phyloP scores from a whole-genome alignment of 1,140 invertebrate species.

The Drosophila pectinifera region DNA sequence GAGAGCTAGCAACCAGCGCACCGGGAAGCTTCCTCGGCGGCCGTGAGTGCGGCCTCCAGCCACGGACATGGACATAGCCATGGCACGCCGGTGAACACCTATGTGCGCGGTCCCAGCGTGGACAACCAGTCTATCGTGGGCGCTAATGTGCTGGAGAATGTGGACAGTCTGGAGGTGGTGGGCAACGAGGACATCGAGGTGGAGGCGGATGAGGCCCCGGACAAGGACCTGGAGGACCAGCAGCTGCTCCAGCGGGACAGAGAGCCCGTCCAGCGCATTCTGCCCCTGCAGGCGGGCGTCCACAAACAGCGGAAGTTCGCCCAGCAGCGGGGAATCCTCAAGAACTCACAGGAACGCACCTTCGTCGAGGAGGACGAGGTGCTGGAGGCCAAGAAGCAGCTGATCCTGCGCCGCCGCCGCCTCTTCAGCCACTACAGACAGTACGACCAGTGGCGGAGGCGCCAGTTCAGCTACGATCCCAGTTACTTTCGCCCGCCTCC shows the following conservation, averaged over 20 bases:
- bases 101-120: conserved; percentile 69
- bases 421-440: conserved; percentile 83
- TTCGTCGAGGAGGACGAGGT: conserved; percentile 76
- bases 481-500: conserved; percentile 83
- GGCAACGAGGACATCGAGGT: conserved; percentile 46
- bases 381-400: conserved; percentile 81
- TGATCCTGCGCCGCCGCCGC: conserved; percentile 76
- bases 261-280: conserved; percentile 48
- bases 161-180: conserved; percentile 56
- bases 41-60: conserved; percentile 47
- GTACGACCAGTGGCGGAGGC: conserved; percentile 83
- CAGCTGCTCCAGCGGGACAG: conserved; percentile 25
- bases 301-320: conserved; percentile 68
- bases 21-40: conserved; percentile 67
- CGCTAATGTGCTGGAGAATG: conserved; percentile 64
- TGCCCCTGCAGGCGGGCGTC: conserved; percentile 54
- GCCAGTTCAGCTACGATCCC: conserved; percentile 84
- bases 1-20: conserved; percentile 86
- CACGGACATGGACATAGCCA: conserved; percentile 54
- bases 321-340: conserved; percentile 80
- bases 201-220: conserved; percentile 20
- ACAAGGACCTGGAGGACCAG: conserved; percentile 35
- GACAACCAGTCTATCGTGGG: conserved; percentile 74
- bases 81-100: conserved; percentile 81
- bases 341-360: conserved; percentile 78